Conservation (phyloP, 2,113 vertebrate species). For the Erythrocercus mccallii region DNA sequence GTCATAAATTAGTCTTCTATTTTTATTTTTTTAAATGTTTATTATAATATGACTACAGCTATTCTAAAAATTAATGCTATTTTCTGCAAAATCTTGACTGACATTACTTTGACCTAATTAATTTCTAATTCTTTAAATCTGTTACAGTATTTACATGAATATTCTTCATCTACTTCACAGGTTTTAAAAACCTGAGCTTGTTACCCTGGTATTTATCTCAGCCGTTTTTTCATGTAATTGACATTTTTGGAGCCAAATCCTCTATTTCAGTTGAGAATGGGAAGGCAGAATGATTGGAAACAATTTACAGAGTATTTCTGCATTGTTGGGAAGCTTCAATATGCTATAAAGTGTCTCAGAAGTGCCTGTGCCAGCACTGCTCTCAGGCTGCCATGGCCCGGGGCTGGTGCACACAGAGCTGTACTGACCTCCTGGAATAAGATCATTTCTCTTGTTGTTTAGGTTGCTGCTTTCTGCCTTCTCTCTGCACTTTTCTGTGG, state of each 20-base stretch:
- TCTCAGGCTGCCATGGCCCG: neutral
- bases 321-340: neutral
- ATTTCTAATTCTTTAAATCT: neutral
- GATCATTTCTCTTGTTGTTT: neutral
- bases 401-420: neutral
- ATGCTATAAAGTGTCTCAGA: neutral
- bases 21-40: neutral
- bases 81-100: neutral
- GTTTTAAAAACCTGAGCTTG: neutral
- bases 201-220: neutral
- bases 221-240: neutral
- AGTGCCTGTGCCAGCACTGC: neutral
- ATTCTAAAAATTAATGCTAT: neutral
- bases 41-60: neutral
- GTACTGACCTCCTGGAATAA: neutral
- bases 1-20: neutral
- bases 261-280: neutral
- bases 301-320: neutral
- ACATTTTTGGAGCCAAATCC: neutral
- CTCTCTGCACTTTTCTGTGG: neutral
- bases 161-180: neutral
- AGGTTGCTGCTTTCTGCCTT: neutral
- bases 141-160: neutral
- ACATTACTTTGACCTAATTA: neutral
- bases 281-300: neutral